Percentiles rank a stretch among this genome's conserved stretches.
These are phyloP conservation scores for Cepaea hortensis DNA, from an alignment of 2,888 invertebrate genomes.

Conservation along the genomic window DNA sequence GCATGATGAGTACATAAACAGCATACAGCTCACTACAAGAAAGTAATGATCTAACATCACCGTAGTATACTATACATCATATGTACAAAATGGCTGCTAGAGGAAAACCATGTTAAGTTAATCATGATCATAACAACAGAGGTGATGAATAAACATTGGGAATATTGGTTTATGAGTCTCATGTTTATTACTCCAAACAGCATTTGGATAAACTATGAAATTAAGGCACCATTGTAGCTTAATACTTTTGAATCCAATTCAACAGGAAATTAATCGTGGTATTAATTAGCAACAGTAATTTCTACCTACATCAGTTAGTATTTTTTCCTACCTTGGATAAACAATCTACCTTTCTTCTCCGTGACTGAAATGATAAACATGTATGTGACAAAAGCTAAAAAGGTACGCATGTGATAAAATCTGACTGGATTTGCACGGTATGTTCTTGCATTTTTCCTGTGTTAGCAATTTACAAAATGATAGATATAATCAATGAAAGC, in stretches of 20 bases:
- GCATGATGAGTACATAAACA: not conserved
- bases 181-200: slow-evolving; percentile 6
- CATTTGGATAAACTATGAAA: not conserved
- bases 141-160: not conserved
- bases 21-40: not conserved
- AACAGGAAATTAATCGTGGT: slow-evolving; percentile 11
- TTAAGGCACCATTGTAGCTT: slow-evolving; percentile 26
- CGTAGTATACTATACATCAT: not conserved
- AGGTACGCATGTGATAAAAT: no score
- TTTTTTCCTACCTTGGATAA: not conserved
- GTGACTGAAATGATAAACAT: no score
- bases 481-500: no score
- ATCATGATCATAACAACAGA: slow-evolving; percentile 1
- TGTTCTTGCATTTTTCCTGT: no score
- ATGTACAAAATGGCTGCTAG: slow-evolving; percentile 9
- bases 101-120: not conserved
- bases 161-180: not conserved
- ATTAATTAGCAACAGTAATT: slow-evolving; percentile 17
- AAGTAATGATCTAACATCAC: slow-evolving; percentile 15
- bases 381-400: no score
- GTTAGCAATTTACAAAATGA: no score
- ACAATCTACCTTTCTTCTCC: not conserved
- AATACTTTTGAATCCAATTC: slow-evolving; percentile 23
- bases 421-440: no score
- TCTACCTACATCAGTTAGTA: not conserved